Evolutionary conservation across 1,140 invertebrate species (phyloP), one percentile per base, ranked within the genome.

Genomic region (Solenopsis fugax): DNA sequence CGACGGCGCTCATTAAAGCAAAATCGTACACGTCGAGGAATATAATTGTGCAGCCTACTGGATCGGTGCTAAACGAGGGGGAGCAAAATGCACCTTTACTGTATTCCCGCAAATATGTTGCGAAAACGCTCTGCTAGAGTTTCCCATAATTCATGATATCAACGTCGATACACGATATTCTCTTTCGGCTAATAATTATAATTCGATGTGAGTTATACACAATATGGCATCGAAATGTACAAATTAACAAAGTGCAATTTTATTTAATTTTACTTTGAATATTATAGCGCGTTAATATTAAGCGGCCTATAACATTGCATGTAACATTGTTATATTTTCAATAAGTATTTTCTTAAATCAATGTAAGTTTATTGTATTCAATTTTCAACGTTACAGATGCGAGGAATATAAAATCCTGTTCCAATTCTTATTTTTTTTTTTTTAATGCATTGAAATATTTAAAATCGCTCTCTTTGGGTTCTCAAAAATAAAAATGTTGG

Each of bases 21-120:
- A 75, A 84, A 84, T 81, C 80, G 41, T 50, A 60, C 78, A 37
- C 80, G 56, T 73, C 29, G 41, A 60, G 69, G 54, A 73, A 75
- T 75, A 75, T 84, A 84, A 84, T 84, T 75, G 80, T 37, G 16
- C 7, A n/a, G 50, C 9, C 52, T 24, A 48, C 67, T 34, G 69
- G 41, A 58, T 37, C 56, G 54, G 56, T 58, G 77, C 50, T 81
- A 84, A 84, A 54, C 24, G 56, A 84, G 69, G 16, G 41, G 24
- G 37, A 45, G 41, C 54, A 50, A 73, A 84, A 62, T 50, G 69
- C 29, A 82, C 24, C 41, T 60, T 82, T 73, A 73, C 9, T 2
- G 13, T 45, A 58, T 12, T 16, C 24, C 16, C 18, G 54, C 13
- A 58, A 73, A 82, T 48, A 37, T 73, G 52, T 60, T 60, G 24